phyloP scores from a whole-genome alignment of 2,888 invertebrate species.

The Diloba caeruleocephala region DNA sequence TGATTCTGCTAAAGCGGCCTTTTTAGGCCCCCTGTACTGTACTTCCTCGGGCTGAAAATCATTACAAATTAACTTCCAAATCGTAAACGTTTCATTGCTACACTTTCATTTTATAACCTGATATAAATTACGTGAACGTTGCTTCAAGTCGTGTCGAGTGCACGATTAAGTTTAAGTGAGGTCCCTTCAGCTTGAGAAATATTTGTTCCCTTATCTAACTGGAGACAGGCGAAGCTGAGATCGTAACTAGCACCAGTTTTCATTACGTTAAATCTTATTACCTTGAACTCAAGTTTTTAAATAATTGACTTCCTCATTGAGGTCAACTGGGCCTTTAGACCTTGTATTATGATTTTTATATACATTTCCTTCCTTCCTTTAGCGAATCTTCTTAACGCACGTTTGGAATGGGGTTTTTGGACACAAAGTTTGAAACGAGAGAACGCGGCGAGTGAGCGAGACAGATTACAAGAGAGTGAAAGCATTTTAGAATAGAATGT shows the following conservation, averaged over 20 bases:
- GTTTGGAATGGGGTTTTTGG: too few species aligned
- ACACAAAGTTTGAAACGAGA: too few species aligned
- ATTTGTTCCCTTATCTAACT: constrained; percentile 47
- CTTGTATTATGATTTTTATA: constrained; percentile 31
- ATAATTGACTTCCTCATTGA: constrained; percentile 16
- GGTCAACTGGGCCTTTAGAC: constrained; percentile 9
- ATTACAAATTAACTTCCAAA: too few species aligned
- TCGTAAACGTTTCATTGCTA: too few species aligned
- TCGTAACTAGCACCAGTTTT: constrained; percentile 19
- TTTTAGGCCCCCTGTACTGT: too few species aligned
- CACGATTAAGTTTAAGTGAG: constrained; percentile 34
- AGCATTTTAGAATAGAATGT: too few species aligned
- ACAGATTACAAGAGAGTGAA: too few species aligned
- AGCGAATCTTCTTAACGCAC: too few species aligned
- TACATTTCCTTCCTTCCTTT: constrained; percentile 27
- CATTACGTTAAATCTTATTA: constrained; percentile 16
- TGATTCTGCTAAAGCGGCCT: too few species aligned
- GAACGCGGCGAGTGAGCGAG: too few species aligned
- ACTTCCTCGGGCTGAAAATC: too few species aligned
- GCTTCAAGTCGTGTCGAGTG: constrained; percentile 16
- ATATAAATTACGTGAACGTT: constrained; percentile 31
- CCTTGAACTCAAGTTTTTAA: constrained; percentile 21
- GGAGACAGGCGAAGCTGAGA: constrained; percentile 34
- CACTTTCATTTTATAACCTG: constrained; percentile 27
- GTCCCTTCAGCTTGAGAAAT: constrained; percentile 31